These are phyloP conservation scores for Junco hyemalis DNA, from an alignment of 2,113 vertebrate species.

Conservation along the genomic window DNA sequence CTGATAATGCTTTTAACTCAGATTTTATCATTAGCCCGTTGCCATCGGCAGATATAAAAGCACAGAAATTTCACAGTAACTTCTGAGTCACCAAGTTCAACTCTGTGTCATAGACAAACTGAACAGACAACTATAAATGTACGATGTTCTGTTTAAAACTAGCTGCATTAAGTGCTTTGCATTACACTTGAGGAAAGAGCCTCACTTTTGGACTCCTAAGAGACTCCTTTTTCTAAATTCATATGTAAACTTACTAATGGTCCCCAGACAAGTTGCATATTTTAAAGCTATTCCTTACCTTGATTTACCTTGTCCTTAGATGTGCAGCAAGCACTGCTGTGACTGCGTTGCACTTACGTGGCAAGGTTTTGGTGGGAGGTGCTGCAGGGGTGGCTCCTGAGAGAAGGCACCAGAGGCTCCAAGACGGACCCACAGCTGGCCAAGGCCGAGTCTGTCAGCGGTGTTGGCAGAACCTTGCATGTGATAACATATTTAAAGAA, in stretches of 20 bases:
- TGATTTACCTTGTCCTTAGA: not conserved
- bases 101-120: not conserved
- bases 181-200: not conserved
- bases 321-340: not conserved
- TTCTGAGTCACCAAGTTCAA: not conserved
- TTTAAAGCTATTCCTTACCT: not conserved
- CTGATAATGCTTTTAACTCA: not conserved
- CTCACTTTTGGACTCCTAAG: not conserved
- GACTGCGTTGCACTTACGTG: not conserved
- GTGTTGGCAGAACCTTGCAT: not conserved
- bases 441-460: fast-evolving
- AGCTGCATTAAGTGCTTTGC: not conserved
- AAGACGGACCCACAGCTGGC: fast-evolving
- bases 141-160: not conserved
- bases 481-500: not conserved
- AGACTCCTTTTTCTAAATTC: not conserved
- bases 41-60: not conserved
- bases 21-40: not conserved
- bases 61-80: not conserved
- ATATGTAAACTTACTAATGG: not conserved
- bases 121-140: not conserved
- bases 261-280: fast-evolving
- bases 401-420: not conserved
- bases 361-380: not conserved
- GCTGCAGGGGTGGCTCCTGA: not conserved